Percentiles rank a stretch among this genome's conserved stretches.
phyloP scores from a whole-genome alignment of 2,797 vertebrate species.

The Rhabdophis nuchalis region DNA sequence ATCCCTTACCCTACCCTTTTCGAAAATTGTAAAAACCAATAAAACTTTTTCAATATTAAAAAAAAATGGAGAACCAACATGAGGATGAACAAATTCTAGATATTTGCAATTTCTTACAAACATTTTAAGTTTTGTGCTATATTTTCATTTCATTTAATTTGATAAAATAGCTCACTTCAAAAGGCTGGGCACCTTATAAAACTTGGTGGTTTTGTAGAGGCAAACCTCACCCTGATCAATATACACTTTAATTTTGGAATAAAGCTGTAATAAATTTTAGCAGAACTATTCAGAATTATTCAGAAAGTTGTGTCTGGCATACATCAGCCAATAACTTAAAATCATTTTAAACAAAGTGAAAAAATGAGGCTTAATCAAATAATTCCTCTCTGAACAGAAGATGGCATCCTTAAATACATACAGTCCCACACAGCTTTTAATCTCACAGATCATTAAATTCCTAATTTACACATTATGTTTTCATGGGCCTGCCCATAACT shows the following conservation, averaged over 20 bases:
- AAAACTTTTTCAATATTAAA: no score
- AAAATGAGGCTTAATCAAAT: slow-evolving; percentile 73
- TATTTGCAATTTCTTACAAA: slow-evolving; percentile 18
- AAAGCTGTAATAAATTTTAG: slow-evolving; percentile 35
- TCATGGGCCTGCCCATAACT: slow-evolving; percentile 82
- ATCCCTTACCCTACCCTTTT: no score
- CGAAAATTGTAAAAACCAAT: no score
- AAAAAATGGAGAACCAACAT: neutral
- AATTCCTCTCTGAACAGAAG: slow-evolving; percentile 81
- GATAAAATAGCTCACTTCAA: neutral
- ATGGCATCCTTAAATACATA: slow-evolving; percentile 84
- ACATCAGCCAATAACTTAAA: slow-evolving; percentile 56
- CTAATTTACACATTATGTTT: slow-evolving; percentile 86
- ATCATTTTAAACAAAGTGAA: slow-evolving; percentile 62
- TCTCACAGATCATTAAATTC: slow-evolving; percentile 85
- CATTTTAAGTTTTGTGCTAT: neutral
- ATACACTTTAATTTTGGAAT: slow-evolving; percentile 40
- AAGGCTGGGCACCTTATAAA: neutral
- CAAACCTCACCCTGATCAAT: slow-evolving; percentile 29
- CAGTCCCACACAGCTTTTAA: slow-evolving; percentile 77
- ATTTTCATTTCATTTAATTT: neutral
- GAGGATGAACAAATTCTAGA: slow-evolving; percentile 11
- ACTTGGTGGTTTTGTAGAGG: neutral
- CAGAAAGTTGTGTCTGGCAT: slow-evolving; percentile 47
- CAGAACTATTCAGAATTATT: slow-evolving; percentile 43